These are phyloP conservation scores for Carassius auratus DNA, from an alignment of 2,113 vertebrate genomes.

Conservation along the genomic window DNA sequence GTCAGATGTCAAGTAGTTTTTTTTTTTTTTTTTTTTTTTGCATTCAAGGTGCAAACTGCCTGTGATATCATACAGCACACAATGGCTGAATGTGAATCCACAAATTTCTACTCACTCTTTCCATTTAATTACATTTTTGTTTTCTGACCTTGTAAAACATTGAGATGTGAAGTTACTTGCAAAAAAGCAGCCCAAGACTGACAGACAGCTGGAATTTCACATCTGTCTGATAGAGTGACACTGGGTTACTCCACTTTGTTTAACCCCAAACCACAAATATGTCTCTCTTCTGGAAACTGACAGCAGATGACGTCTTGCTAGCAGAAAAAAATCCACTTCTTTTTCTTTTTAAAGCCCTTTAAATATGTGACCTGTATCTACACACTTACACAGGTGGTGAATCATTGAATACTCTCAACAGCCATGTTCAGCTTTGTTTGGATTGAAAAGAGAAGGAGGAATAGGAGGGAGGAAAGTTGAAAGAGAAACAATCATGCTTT, in stretches of 20 bases:
- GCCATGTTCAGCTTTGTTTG: conserved; percentile 45
- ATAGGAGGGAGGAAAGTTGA: conserved; percentile 17
- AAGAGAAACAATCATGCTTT: conserved; percentile 59
- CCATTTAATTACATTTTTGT: background rate
- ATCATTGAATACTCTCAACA: conserved; percentile 28
- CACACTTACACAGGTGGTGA: conserved; percentile 55
- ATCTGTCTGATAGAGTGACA: conserved; percentile 31
- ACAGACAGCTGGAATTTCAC: conserved; percentile 40
- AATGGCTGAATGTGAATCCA: background rate
- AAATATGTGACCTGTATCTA: background rate
- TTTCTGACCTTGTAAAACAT: conserved; percentile 3
- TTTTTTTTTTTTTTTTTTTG: background rate
- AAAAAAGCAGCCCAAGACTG: conserved; percentile 43
- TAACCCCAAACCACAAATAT: conserved; percentile 15
- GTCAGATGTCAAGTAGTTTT: background rate
- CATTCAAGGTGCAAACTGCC: background rate
- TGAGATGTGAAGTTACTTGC: conserved; percentile 9
- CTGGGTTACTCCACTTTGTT: background rate
- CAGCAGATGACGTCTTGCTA: background rate
- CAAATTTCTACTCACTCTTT: background rate
- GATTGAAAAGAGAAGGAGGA: conserved; percentile 50
- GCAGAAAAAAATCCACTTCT: background rate
- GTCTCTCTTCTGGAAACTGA: conserved; percentile 11
- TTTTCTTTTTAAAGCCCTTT: conserved; percentile 4
- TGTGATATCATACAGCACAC: background rate